phyloP scores from a whole-genome alignment of 2,888 invertebrate species.

The Drosophila mercatorum region DNA sequence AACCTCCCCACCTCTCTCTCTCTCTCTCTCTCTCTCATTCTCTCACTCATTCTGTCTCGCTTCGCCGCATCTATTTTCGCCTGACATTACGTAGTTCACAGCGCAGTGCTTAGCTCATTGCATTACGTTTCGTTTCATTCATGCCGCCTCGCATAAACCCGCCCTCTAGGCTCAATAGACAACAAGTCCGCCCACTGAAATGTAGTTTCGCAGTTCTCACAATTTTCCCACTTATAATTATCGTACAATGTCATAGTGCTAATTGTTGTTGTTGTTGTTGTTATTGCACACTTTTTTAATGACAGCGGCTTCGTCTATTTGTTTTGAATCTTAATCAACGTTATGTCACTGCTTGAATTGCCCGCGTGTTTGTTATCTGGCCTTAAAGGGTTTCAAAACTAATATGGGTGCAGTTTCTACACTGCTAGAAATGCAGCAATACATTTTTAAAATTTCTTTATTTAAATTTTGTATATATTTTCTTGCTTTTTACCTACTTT shows the following conservation, averaged over 20 bases:
- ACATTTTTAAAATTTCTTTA: too few species aligned
- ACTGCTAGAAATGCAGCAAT: neutral
- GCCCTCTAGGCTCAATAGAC: neutral
- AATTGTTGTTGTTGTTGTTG: conserved; percentile 20
- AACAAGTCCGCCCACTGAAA: conserved; percentile 16
- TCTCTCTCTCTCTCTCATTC: neutral
- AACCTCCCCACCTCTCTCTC: neutral
- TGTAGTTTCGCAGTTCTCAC: conserved; percentile 26
- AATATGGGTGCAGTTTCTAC: conserved; percentile 16
- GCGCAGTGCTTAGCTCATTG: conserved; percentile 58
- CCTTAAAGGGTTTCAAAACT: conserved; percentile 7
- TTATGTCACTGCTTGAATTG: conserved; percentile 9
- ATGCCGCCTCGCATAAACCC: conserved; percentile 41
- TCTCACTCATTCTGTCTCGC: neutral
- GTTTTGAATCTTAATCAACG: conserved; percentile 27
- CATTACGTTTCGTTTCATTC: conserved; percentile 57
- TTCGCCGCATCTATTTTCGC: conserved; percentile 27
- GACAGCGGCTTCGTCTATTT: conserved; percentile 2
- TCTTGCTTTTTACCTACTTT: neutral
- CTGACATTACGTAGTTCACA: conserved; percentile 16
- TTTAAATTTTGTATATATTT: too few species aligned
- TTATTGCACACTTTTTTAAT: conserved; percentile 9
- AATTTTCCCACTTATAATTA: conserved; percentile 57
- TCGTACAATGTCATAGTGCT: conserved; percentile 59
- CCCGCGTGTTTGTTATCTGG: conserved; percentile 8